A percentile compares a stretch with the other conserved stretches of the same genome.
Conservation (phyloP, 1,140 invertebrate genomes). For the Camponotus floridanus region DNA sequence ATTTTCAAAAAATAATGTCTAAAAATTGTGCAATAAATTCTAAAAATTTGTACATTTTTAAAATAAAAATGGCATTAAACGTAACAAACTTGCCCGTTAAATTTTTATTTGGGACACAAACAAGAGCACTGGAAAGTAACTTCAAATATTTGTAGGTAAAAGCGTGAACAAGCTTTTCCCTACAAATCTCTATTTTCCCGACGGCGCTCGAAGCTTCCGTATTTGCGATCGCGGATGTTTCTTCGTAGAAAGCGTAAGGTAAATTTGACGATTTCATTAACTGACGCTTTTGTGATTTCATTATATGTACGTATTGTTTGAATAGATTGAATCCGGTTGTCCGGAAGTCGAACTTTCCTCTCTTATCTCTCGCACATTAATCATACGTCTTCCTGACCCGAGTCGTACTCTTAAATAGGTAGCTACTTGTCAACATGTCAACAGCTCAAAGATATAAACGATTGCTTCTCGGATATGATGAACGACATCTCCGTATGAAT, state of each 20-base stretch:
- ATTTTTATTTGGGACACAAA: slow-evolving; percentile 58
- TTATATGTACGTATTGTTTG: slow-evolving; percentile 66
- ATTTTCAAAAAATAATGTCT: not conserved
- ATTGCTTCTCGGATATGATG: slow-evolving; percentile 55
- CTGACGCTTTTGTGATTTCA: slow-evolving; percentile 69
- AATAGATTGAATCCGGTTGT: slow-evolving; percentile 38
- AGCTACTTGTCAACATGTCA: slow-evolving; percentile 70
- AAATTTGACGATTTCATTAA: slow-evolving; percentile 75
- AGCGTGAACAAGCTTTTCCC: slow-evolving; percentile 16
- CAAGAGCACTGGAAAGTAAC: slow-evolving; percentile 30
- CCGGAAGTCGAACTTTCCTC: slow-evolving; percentile 53
- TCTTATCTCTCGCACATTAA: slow-evolving; percentile 73
- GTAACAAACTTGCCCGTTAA: slow-evolving; percentile 35
- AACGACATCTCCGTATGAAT: slow-evolving; percentile 58
- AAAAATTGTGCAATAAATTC: not conserved
- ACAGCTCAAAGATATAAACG: slow-evolving; percentile 64
- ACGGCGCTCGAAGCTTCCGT: slow-evolving; percentile 37
- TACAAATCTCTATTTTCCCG: slow-evolving; percentile 47
- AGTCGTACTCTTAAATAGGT: slow-evolving; percentile 44
- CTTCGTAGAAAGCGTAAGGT: slow-evolving; percentile 35
- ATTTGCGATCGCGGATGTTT: slow-evolving; percentile 58
- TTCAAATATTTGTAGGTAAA: slow-evolving; percentile 57
- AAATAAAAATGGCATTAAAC: not conserved
- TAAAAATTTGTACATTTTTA: slow-evolving; percentile 10
- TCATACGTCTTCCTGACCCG: slow-evolving; percentile 60